Evolutionary conservation across 2,797 vertebrate species (phyloP).

Genomic region (Poeciliopsis presidionis): DNA sequence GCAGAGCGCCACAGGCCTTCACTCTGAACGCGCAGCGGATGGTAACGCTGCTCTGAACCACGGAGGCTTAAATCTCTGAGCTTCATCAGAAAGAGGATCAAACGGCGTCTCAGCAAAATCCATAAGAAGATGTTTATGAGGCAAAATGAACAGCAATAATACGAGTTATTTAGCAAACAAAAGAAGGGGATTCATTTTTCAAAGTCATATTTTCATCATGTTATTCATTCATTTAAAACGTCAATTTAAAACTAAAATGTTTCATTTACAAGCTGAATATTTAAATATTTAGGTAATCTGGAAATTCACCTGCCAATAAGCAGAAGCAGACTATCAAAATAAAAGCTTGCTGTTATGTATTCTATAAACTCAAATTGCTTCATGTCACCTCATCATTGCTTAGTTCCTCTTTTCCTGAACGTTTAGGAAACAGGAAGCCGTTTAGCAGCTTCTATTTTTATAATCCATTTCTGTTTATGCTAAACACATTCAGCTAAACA

Average conservation of each 20-base stretch:
- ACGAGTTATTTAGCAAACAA: no score
- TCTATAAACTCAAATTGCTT: background rate
- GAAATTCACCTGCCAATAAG: background rate
- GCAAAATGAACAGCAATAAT: background rate
- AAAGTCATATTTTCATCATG: no score
- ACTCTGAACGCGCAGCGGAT: constrained; percentile 19
- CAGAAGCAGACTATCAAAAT: background rate
- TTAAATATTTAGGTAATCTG: background rate
- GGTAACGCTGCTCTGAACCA: background rate
- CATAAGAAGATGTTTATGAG: no score
- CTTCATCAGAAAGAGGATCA: background rate
- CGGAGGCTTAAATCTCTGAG: constrained; percentile 1
- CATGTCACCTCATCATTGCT: background rate
- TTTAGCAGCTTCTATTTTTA: no score
- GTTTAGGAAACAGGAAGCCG: background rate
- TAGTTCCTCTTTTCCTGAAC: background rate
- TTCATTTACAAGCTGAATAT: background rate
- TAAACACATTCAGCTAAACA: background rate
- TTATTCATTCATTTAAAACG: background rate
- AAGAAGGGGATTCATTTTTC: no score
- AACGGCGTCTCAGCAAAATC: background rate
- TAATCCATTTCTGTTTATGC: background rate
- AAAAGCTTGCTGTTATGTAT: background rate
- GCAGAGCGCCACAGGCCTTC: constrained; percentile 31
- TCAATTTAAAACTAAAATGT: background rate